Evolutionary conservation across 2,113 vertebrate species (phyloP), one percentile per base, ranked within the genome.

Genomic region (Strix aluco): DNA sequence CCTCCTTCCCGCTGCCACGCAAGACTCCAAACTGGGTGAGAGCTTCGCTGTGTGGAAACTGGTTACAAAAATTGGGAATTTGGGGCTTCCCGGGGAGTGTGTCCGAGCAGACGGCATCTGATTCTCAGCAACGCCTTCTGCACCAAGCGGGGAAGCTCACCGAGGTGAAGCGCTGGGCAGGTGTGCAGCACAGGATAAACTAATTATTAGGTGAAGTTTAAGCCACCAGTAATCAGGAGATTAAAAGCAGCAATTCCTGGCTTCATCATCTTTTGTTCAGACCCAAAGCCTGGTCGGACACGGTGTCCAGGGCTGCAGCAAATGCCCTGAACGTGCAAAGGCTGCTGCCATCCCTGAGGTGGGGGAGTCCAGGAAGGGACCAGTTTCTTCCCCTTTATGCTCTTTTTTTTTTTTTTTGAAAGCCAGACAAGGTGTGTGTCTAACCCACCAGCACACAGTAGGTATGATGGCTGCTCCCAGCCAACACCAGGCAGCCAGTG

Each of bases 21-120:
- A 2, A 2, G 2, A 4, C 61, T 75, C 30, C 47, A 5, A 42
- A 27, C 1, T 0, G 0, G 1, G 55, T 0, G 4, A 54, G 58
- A 72, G 54, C 46, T 70, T 46, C 5, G 2, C 58, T 10, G 49
- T 0, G 0, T 1, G 1, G 74, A 75, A 72, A 73, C 2, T 1
- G 4, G 34, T 30, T 38, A 52, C 16, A 90, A 36, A 69, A 75
- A 12, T 0, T 1, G 58, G 44, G 70, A 57, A n/a, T 62, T 0
- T 18, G 42, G 82, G 85, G 20, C 52, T 78, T 87, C 26, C 25
- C 6, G 0, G 20, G 17, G n/a, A 82, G 20, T 0, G 0, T 26
- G 15, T 9, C 49, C 1, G 4, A 74, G 61, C 74, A 54, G 69
- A 61, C 3, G 13, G 52, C 46, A n/a, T 4, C 82, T 17, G 61